Conservation (phyloP, 2,888 invertebrate species). For the Lochmaea capreae region DNA sequence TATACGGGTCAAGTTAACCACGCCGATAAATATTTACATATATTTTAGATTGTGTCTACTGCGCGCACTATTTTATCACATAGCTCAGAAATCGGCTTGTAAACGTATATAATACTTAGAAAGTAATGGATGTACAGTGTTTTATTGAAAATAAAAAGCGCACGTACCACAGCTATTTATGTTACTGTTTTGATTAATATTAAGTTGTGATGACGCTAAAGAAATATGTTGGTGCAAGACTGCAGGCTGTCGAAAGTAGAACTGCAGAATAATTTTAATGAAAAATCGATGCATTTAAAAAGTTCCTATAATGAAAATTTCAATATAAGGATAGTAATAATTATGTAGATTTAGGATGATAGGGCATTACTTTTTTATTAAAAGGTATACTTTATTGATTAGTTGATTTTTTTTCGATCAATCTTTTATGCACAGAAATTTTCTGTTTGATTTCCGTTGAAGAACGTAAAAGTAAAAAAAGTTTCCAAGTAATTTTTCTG, state of each 20-base stretch:
- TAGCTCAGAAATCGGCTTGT: neutral
- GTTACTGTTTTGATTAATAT: neutral
- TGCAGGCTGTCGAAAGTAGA: neutral
- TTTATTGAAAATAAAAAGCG: slow-evolving; percentile 16
- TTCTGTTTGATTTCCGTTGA: too few species aligned
- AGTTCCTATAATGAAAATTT: neutral
- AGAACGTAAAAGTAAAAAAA: too few species aligned
- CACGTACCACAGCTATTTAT: slow-evolving; percentile 3
- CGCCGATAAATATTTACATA: neutral
- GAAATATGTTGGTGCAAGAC: neutral
- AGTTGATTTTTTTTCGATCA: too few species aligned
- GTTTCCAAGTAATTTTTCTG: too few species aligned
- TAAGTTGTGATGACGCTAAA: neutral
- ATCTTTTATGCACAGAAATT: too few species aligned
- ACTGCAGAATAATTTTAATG: neutral
- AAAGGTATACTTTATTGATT: too few species aligned
- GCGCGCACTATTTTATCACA: neutral
- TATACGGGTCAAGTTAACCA: neutral
- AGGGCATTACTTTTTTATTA: too few species aligned
- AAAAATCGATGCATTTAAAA: slow-evolving; percentile 7
- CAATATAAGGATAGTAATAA: too few species aligned
- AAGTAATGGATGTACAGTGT: slow-evolving; percentile 15
- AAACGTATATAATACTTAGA: slow-evolving; percentile 5
- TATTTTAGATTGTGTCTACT: neutral
- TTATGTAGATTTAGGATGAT: too few species aligned